These are phyloP conservation scores for Tortricodes alternella DNA, from an alignment of 2,888 invertebrate species.

Conservation along the genomic window DNA sequence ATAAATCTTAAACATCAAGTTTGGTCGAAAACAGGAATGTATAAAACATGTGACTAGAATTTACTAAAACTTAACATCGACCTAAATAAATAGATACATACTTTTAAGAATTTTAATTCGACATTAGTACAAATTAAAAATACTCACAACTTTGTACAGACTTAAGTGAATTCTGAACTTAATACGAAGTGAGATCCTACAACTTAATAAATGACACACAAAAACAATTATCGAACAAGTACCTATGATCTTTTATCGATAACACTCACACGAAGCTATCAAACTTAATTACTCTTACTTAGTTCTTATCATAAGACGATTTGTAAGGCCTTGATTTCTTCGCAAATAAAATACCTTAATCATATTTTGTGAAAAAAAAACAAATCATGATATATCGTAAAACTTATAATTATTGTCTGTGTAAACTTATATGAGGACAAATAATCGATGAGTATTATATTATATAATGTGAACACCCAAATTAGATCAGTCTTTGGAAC, in stretches of 20 bases:
- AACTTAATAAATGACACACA: conserved; percentile 54
- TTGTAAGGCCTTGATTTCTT: background rate
- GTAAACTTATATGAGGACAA: too few species aligned
- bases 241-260: conserved; percentile 31
- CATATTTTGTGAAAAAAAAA: conserved; percentile 3
- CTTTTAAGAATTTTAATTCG: conserved; percentile 64
- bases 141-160: conserved; percentile 36
- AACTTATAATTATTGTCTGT: conserved; percentile 12
- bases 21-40: conserved; percentile 83
- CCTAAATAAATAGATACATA: conserved; percentile 72
- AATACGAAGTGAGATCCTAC: conserved; percentile 72
- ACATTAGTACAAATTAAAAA: conserved; percentile 52
- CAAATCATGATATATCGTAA: conserved; percentile 2
- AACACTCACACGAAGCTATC: conserved; percentile 3
- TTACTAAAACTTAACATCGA: conserved; percentile 81
- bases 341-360: too few species aligned
- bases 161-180: conserved; percentile 50
- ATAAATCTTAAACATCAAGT: conserved; percentile 64
- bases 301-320: conserved; percentile 15
- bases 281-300: conserved; percentile 24
- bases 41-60: conserved; percentile 82
- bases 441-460: conserved; percentile 24
- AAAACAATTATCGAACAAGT: conserved; percentile 41
- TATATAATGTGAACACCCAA: conserved; percentile 5
- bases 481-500: conserved; percentile 25